These are phyloP conservation scores for Mesorhabditis spiculigera DNA, from an alignment of 2,888 invertebrate genomes.

Conservation along the genomic window DNA sequence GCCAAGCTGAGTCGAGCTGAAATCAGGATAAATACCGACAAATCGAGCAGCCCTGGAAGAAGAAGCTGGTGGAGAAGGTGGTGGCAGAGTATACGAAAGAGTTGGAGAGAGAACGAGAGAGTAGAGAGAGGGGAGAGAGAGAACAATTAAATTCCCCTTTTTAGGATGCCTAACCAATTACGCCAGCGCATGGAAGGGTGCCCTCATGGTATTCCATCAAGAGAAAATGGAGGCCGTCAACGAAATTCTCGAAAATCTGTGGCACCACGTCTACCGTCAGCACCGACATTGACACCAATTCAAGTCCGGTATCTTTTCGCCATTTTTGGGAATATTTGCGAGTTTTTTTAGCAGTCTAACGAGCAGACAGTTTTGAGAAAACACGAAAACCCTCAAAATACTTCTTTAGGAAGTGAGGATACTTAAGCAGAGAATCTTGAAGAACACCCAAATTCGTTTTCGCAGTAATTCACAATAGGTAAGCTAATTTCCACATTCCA, in stretches of 20 bases:
- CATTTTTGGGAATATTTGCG: background rate
- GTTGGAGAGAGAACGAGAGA: constrained; percentile 9
- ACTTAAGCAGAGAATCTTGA: background rate
- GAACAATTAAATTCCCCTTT: constrained; percentile 9
- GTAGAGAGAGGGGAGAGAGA: background rate
- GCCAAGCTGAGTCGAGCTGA: no score
- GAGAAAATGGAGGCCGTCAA: constrained; percentile 91
- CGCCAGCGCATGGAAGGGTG: constrained; percentile 77
- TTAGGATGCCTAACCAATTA: constrained; percentile 78
- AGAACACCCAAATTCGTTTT: no score
- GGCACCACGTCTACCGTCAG: constrained; percentile 79
- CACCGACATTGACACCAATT: constrained; percentile 92
- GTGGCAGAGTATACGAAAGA: constrained; percentile 14
- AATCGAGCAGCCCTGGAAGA: background rate
- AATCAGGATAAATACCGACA: no score
- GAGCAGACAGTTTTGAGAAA: no score
- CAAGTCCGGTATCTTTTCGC: constrained; percentile 68
- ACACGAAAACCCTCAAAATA: no score
- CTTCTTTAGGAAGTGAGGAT: no score
- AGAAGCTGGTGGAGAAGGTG: constrained; percentile 15
- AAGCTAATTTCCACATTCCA: constrained; percentile 3
- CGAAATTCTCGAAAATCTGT: constrained; percentile 77
- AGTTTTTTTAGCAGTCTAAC: constrained; percentile 12
- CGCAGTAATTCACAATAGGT: no score
- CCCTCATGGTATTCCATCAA: constrained; percentile 83